These are phyloP conservation scores for Poecilia wingei DNA, from an alignment of 2,797 vertebrate species.

Conservation along the genomic window DNA sequence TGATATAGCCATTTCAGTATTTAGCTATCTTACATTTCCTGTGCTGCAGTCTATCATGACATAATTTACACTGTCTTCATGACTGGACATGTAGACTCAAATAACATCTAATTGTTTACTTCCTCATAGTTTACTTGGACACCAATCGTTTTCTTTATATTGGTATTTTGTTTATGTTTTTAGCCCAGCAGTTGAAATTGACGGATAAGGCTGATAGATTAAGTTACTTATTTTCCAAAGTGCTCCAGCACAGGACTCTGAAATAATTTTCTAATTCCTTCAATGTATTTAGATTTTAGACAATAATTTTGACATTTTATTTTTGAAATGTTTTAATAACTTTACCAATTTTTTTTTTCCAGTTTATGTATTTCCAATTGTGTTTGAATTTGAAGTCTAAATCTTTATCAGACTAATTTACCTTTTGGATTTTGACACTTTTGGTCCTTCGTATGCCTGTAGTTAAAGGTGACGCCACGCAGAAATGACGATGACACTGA, in stretches of 20 bases:
- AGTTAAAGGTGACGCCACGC: conserved; percentile 80
- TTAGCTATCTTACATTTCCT: background rate
- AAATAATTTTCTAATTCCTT: background rate
- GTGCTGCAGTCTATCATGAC: no score
- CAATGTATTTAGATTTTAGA: background rate
- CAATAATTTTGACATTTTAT: background rate
- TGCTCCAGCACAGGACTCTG: background rate
- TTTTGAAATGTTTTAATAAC: background rate
- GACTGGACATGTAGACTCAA: background rate
- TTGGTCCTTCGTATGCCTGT: background rate
- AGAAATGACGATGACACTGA: conserved; percentile 34
- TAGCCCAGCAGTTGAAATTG: no score
- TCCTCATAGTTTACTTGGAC: background rate
- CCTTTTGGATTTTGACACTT: background rate
- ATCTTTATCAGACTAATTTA: background rate
- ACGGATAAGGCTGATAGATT: no score
- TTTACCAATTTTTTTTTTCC: background rate
- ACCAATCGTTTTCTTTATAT: background rate
- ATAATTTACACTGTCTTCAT: background rate
- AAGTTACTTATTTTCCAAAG: background rate
- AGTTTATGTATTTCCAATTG: background rate
- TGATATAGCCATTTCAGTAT: background rate
- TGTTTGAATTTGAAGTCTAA: background rate
- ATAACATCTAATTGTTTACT: background rate
- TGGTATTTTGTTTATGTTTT: no score